Percentiles rank a stretch among this genome's conserved stretches.
phyloP scores from a whole-genome alignment of 64 coral and sea anemone species.

The Montipora efflorescens region DNA sequence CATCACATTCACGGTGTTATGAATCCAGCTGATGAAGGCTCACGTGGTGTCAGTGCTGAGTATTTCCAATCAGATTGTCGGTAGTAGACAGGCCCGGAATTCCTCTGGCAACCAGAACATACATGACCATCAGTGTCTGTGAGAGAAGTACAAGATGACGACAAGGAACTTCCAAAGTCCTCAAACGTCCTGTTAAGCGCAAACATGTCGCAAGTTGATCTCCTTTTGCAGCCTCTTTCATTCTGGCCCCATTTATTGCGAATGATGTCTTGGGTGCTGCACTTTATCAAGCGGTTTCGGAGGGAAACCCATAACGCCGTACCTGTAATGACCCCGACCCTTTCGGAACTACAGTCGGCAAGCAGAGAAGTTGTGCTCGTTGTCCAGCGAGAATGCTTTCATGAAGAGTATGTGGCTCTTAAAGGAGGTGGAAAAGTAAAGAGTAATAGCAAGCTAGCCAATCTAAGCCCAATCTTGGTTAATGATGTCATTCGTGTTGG shows the following conservation, averaged over 20 bases:
- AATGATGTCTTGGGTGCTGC: constrained; percentile 36
- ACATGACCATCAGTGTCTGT: not conserved
- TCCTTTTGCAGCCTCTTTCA: not conserved
- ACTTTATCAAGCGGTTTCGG: not conserved
- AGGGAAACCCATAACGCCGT: not conserved
- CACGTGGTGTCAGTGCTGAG: constrained; percentile 4
- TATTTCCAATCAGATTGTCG: not conserved
- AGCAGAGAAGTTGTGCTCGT: not conserved
- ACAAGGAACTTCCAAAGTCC: constrained; percentile 7
- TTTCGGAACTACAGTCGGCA: not conserved
- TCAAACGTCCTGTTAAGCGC: not conserved
- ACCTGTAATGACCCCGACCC: not conserved
- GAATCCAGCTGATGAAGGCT: constrained; percentile 37
- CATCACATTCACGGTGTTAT: not conserved
- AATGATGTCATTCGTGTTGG: constrained; percentile 35
- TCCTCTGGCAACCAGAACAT: constrained; percentile 44
- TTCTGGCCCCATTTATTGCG: constrained; percentile 4
- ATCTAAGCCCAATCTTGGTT: constrained; percentile 25
- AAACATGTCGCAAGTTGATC: not conserved
- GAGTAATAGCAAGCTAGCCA: constrained; percentile 13
- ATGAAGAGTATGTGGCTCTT: constrained; percentile 1
- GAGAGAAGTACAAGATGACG: constrained; percentile 5
- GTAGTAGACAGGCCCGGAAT: constrained; percentile 26
- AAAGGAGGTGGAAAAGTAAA: constrained; percentile 27
- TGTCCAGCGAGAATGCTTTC: constrained; percentile 20